phyloP scores from a whole-genome alignment of 2,888 invertebrate species.

The Andrena trimmerana region DNA sequence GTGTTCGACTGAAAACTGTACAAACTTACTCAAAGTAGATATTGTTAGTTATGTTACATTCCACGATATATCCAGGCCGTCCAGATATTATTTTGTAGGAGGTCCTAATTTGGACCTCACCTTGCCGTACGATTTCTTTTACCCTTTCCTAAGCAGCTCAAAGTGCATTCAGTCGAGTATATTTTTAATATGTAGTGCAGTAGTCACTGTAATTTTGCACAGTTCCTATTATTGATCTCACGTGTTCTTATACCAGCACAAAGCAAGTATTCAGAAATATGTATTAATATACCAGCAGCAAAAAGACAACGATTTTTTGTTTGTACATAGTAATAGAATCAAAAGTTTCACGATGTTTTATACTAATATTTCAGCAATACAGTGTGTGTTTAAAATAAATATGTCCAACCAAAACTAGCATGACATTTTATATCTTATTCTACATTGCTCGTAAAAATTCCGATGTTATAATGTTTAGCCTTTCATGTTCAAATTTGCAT shows the following conservation, averaged over 20 bases:
- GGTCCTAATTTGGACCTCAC: slow-evolving; percentile 89
- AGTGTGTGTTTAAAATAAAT: slow-evolving; percentile 38
- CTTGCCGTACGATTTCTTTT: slow-evolving; percentile 91
- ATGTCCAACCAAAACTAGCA: neutral
- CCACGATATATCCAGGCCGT: slow-evolving; percentile 86
- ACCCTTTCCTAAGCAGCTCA: slow-evolving; percentile 87
- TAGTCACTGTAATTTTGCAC: slow-evolving; percentile 6
- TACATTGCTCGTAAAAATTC: too few species aligned
- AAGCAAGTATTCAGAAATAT: neutral
- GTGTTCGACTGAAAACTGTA: slow-evolving; percentile 75
- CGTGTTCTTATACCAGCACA: neutral
- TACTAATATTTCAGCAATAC: slow-evolving; percentile 13
- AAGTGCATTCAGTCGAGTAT: slow-evolving; percentile 20
- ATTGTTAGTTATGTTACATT: slow-evolving; percentile 80
- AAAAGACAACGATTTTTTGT: slow-evolving; percentile 21
- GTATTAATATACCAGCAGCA: neutral
- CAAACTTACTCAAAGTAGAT: slow-evolving; percentile 72
- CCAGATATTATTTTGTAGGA: slow-evolving; percentile 86
- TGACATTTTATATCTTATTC: neutral
- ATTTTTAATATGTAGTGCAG: slow-evolving; percentile 44
- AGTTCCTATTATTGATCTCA: slow-evolving; percentile 33
- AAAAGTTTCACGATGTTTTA: slow-evolving; percentile 19
- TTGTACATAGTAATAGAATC: slow-evolving; percentile 24
- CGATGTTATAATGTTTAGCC: too few species aligned
- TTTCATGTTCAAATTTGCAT: neutral